Percentiles rank a stretch among this genome's conserved stretches.
phyloP scores from a whole-genome alignment of 2,797 vertebrate species.

The Poecilia gillii region DNA sequence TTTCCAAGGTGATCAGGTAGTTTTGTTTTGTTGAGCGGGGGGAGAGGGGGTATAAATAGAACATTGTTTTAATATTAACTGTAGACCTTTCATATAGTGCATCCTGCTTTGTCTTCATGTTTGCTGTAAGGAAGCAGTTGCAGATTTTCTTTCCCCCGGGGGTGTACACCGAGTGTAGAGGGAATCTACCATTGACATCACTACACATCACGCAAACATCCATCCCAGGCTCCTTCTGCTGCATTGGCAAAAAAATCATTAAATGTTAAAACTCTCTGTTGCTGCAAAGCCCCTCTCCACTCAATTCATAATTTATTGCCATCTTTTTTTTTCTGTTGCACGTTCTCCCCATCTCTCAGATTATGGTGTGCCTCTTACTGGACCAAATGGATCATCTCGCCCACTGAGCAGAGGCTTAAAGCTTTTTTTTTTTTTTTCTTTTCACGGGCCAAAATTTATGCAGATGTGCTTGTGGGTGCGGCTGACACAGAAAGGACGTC shows the following conservation, averaged over 20 bases:
- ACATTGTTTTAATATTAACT: slow-evolving; percentile 21
- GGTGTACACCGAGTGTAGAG: slow-evolving; percentile 12
- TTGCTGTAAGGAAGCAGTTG: neutral
- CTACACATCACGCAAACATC: slow-evolving; percentile 64
- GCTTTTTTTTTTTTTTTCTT: neutral
- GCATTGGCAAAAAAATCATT: slow-evolving; percentile 72
- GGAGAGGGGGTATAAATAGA: slow-evolving; percentile 12
- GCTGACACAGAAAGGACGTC: slow-evolving; percentile 32
- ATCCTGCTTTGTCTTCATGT: neutral
- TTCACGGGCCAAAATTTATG: neutral
- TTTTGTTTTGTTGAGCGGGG: slow-evolving; percentile 35
- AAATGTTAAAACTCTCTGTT: slow-evolving; percentile 85
- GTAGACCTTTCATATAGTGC: slow-evolving; percentile 27
- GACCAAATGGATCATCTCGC: slow-evolving; percentile 47
- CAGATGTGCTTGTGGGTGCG: slow-evolving; percentile 12
- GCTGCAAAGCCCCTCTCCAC: slow-evolving; percentile 76
- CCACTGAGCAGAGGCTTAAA: slow-evolving; percentile 30
- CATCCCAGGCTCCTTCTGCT: slow-evolving; percentile 68
- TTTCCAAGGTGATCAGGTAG: slow-evolving; percentile 60
- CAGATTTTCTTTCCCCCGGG: neutral
- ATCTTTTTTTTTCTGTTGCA: slow-evolving; percentile 41
- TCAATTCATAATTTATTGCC: slow-evolving; percentile 80
- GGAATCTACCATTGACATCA: slow-evolving; percentile 37
- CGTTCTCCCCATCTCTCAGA: slow-evolving; percentile 32
- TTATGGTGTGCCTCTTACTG: slow-evolving; percentile 41